These are phyloP conservation scores for Microcebus lehilahytsara DNA, from an alignment of 2,113 vertebrate genomes.

Conservation along the genomic window DNA sequence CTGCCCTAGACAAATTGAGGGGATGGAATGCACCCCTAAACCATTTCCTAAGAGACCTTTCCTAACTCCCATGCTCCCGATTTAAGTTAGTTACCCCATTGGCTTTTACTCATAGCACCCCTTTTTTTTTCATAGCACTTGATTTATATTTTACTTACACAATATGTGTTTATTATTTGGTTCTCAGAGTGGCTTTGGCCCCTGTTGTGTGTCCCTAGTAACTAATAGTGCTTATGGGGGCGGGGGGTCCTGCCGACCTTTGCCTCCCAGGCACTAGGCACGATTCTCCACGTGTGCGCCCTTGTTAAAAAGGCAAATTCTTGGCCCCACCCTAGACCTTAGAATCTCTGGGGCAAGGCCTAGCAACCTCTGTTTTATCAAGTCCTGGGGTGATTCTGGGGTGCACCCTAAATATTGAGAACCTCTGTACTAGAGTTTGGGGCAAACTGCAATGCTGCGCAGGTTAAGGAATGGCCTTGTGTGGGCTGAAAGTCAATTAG, in stretches of 20 bases:
- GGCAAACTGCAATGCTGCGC: not conserved
- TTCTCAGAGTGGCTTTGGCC: not conserved
- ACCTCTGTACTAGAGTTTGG: not conserved
- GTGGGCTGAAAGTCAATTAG: not conserved
- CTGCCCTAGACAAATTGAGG: not conserved
- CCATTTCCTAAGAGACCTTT: not conserved
- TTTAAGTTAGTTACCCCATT: not conserved
- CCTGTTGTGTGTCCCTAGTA: fast-evolving
- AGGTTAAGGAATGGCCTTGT: not conserved
- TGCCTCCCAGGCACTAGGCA: not conserved
- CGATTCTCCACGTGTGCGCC: not conserved
- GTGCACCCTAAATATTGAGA: not conserved
- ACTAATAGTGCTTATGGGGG: not conserved
- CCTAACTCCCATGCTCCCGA: fast-evolving
- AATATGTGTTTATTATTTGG: not conserved
- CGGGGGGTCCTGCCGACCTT: not conserved
- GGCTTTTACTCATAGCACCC: not conserved
- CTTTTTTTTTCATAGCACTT: not conserved
- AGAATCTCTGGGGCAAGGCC: not conserved
- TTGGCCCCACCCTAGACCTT: not conserved
- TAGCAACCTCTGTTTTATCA: not conserved
- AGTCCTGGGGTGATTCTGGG: not conserved
- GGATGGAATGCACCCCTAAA: not conserved
- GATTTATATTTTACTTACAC: not conserved
- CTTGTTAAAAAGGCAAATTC: not conserved